A percentile compares a stretch with the other conserved stretches of the same genome.
These are phyloP conservation scores for Cephus nigrinus DNA, from an alignment of 2,888 invertebrate species.

Conservation along the genomic window DNA sequence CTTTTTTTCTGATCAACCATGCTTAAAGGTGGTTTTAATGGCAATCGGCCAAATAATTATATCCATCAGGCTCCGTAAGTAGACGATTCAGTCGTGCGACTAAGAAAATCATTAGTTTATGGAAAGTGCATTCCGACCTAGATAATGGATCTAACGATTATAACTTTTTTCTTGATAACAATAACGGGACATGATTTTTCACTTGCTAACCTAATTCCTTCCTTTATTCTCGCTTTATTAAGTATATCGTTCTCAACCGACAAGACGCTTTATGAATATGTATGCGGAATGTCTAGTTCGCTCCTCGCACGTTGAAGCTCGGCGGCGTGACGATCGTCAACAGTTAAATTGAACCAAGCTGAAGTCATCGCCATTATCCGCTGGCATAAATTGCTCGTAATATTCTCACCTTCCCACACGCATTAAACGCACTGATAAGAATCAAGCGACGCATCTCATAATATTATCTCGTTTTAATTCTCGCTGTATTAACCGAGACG, in stretches of 20 bases:
- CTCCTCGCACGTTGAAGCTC: background rate
- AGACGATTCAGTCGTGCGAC: background rate
- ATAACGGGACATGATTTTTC: background rate
- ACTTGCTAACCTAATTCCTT: background rate
- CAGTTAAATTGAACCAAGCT: background rate
- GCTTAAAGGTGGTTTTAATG: background rate
- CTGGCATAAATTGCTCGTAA: background rate
- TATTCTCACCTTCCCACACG: background rate
- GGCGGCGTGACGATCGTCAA: background rate
- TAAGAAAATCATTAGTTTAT: constrained; percentile 21
- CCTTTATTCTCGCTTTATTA: background rate
- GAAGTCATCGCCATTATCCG: background rate
- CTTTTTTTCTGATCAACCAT: background rate
- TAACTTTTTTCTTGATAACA: background rate
- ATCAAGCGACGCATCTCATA: background rate
- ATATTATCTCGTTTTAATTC: background rate
- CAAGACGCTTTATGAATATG: background rate
- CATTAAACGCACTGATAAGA: background rate
- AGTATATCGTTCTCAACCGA: background rate
- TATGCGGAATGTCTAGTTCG: background rate
- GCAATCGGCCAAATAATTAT: background rate
- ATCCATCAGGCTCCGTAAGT: background rate
- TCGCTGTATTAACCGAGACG: background rate
- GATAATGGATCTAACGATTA: background rate
- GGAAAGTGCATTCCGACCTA: constrained; percentile 17